Evolutionary conservation across 2,797 vertebrate genomes (phyloP).

Genomic region (Cephalopachus bancanus): DNA sequence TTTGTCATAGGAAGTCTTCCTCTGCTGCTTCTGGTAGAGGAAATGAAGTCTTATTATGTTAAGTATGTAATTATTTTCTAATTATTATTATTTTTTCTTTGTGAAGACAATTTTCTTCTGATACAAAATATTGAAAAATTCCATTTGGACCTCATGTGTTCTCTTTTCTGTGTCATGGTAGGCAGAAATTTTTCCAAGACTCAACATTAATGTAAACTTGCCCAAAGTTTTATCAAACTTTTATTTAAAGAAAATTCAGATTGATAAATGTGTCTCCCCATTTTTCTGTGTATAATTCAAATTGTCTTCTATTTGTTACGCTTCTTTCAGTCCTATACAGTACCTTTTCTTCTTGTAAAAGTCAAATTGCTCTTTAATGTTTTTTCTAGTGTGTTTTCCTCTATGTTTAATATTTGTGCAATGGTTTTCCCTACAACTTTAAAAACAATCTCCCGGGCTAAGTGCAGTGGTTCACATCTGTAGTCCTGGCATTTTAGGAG

Average conservation of each 20-base stretch:
- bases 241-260: conserved; percentile 39
- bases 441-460: background rate
- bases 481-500: too few relatives aligned
- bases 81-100: background rate
- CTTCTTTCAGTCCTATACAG: background rate
- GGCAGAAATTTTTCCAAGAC: background rate
- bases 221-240: conserved; percentile 28
- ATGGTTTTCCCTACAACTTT: background rate
- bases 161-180: background rate
- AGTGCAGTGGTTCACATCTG: too few relatives aligned
- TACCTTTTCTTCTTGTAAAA: conserved; percentile 46
- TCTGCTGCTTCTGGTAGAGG: background rate
- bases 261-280: background rate
- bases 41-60: background rate
- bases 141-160: background rate
- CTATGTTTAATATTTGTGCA: conserved; percentile 8
- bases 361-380: background rate
- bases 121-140: background rate
- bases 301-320: background rate
- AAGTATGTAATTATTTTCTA: background rate
- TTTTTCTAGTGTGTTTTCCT: background rate
- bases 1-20: background rate
- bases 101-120: background rate
- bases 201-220: conserved; percentile 37
- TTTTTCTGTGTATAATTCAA: conserved; percentile 7